Percentiles rank a stretch among this genome's conserved stretches.
Evolutionary conservation across 2,113 vertebrate species (phyloP).

Genomic region (Callipepla californica): DNA sequence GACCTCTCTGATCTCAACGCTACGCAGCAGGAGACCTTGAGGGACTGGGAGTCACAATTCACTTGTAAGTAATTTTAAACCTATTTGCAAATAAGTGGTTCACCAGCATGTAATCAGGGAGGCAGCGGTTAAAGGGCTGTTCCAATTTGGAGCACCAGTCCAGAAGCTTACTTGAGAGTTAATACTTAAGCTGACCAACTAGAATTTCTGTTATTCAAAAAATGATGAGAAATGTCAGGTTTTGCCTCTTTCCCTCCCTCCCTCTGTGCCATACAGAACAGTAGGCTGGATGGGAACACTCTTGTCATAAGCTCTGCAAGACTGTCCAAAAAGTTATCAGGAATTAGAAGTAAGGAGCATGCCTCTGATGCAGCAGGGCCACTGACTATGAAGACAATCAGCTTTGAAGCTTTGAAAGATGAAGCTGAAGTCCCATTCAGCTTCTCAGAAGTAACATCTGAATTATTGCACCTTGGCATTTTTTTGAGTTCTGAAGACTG

Average conservation of each 20-base stretch:
- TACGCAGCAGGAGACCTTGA: constrained; percentile 91
- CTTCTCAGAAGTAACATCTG: background rate
- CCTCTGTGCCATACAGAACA: background rate
- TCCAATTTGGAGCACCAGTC: background rate
- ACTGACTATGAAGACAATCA: background rate
- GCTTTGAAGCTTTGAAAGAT: background rate
- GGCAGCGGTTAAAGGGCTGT: background rate
- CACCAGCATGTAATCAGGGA: constrained; percentile 7
- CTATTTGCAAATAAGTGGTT: constrained; percentile 3
- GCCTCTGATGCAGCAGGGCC: background rate
- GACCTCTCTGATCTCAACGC: constrained; percentile 93
- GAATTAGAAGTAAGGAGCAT: background rate
- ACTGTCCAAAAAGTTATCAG: background rate
- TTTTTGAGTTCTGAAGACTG: background rate
- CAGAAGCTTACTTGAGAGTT: background rate
- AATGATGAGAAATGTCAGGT: background rate
- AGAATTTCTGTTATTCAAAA: background rate
- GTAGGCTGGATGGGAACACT: background rate
- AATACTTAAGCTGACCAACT: background rate
- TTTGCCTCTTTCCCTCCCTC: background rate
- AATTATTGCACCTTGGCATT: background rate
- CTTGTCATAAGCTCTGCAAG: background rate
- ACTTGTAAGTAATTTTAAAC: constrained; percentile 84
- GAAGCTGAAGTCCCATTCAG: background rate
- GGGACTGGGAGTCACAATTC: constrained; percentile 97